Percentiles rank a stretch among this genome's conserved stretches.
Evolutionary conservation across 1,140 invertebrate genomes (phyloP).

Genomic region (Lepidurus apus): DNA sequence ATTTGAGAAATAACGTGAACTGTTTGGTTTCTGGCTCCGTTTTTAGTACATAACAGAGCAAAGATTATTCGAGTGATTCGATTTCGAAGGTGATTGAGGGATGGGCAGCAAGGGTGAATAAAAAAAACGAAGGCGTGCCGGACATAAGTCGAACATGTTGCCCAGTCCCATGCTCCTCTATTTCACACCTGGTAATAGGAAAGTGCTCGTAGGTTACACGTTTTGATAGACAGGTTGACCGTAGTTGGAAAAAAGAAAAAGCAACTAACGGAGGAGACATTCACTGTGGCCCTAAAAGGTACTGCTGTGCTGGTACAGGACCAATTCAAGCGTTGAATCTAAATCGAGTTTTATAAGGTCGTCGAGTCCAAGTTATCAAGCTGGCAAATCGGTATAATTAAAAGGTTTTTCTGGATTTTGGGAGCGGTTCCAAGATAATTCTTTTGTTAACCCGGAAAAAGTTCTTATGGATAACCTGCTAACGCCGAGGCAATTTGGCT

Average conservation of each 20-base stretch:
- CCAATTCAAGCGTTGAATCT: neutral
- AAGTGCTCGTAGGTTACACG: neutral
- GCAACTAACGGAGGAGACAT: neutral
- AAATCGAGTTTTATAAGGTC: neutral
- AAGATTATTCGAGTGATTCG: neutral
- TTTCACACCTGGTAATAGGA: neutral
- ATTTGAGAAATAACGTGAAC: too few relatives aligned
- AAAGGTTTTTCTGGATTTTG: neutral
- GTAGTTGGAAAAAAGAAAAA: neutral
- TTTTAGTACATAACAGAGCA: neutral
- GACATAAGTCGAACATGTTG: neutral
- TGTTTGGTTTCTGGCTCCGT: neutral
- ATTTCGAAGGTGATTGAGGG: neutral
- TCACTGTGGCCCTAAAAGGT: too few relatives aligned
- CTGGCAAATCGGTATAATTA: neutral
- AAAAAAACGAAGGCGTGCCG: neutral
- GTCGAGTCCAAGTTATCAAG: neutral
- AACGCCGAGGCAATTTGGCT: neutral
- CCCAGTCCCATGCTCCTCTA: neutral
- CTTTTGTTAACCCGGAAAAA: neutral
- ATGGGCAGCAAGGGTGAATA: neutral
- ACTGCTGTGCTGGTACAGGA: neutral
- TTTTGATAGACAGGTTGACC: constrained; percentile 12
- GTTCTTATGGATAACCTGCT: neutral
- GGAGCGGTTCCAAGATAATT: neutral